Base-by-base conservation (phyloP, 2,113 vertebrate species). In the Pygoscelis adeliae region DNA sequence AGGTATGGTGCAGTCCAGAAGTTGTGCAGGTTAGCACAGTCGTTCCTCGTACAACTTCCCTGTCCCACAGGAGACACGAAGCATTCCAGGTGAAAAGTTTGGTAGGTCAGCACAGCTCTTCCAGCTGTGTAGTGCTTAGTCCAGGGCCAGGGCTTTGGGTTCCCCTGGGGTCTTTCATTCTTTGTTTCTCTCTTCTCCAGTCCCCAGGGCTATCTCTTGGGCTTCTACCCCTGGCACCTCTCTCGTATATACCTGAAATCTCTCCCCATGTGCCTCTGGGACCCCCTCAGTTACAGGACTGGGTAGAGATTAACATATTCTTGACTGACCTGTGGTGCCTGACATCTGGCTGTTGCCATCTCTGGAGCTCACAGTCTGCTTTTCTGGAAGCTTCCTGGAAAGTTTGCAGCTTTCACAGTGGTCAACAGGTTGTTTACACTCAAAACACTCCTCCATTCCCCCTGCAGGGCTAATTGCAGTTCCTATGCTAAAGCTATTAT, bases 1-100 rank as follows among this genome's bases (percentile, higher is more conserved):
- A 91, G 50, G 32, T 53, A 55, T 7, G 26, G 19, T 23, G 11
- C 11, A 49, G n/a, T 63, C 20, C 12, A 36, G 36, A 55, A 83
- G 6, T 27, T 27, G 38, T 42, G 44, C 30, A 50, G 30, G 77
- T 66, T 82, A 66, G 17, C 3, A 3, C 25, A 18, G 21, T 12
- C 5, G 15, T 40, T 78, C 18, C 40, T 73, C 0, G 0, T 16
- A 32, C 1, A 3, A 42, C 13, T 69, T 63, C 13, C 4, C 14
- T 42, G 19, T 82, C 19, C 56, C 44, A 12, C 0, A 0, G 18
- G 18, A 25, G 1, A 12, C 8, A 62, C 1, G 8, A 40, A 62
- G 5, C 1, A 2, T 40, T 55, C 30, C 30, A 53, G 53, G 3
- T 82, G 23, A 56, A 63, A 70, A 30, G 5, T 47, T 26, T 36